Percentiles rank a stretch among this genome's conserved stretches.
phyloP scores from a whole-genome alignment of 2,797 vertebrate genomes.

The Fundulus diaphanus region DNA sequence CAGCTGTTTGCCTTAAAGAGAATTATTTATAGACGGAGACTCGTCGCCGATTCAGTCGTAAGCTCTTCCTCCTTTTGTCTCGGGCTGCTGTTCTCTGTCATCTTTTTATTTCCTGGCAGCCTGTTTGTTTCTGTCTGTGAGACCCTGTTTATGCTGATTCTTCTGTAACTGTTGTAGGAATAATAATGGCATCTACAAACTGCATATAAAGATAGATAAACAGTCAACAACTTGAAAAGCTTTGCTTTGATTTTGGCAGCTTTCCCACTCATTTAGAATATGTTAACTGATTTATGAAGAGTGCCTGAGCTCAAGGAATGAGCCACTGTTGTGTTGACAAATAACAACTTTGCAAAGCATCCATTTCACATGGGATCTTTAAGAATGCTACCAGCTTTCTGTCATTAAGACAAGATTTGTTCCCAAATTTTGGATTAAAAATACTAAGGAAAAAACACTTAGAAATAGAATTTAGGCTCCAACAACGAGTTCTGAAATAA shows the following conservation, averaged over 20 bases:
- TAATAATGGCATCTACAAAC: background rate
- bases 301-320: background rate
- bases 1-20: conserved; percentile 70
- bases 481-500: too few relatives aligned
- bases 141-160: conserved; percentile 2
- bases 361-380: background rate
- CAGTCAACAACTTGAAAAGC: background rate
- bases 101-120: conserved; percentile 18
- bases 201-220: background rate
- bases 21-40: conserved; percentile 78
- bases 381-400: background rate
- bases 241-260: background rate
- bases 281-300: background rate
- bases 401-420: background rate
- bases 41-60: conserved; percentile 22
- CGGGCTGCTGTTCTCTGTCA: conserved; percentile 9
- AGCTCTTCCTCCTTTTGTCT: conserved; percentile 13
- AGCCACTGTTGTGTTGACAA: background rate
- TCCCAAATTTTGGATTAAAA: background rate
- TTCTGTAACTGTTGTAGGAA: background rate
- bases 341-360: background rate
- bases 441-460: too few relatives aligned
- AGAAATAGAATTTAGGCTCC: too few relatives aligned
- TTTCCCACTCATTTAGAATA: conserved; percentile 1
- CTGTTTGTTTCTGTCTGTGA: conserved; percentile 3